A percentile compares a stretch with the other conserved stretches of the same genome.
phyloP scores from a whole-genome alignment of 2,113 vertebrate species.

The Rana temporaria region DNA sequence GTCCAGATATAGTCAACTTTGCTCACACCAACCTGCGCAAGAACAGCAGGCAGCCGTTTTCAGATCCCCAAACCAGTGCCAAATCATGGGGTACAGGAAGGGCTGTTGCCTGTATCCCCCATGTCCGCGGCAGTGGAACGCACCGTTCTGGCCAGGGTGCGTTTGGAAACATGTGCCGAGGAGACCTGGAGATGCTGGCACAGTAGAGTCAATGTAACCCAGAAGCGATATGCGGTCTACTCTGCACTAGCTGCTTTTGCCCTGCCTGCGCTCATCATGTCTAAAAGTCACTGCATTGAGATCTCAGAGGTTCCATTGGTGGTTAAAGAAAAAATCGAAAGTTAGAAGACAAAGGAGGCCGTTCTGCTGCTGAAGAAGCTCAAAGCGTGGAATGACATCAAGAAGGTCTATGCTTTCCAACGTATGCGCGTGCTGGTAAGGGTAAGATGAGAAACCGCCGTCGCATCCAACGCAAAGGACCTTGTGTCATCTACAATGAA shows the following conservation, averaged over 20 bases:
- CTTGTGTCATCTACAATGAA: constrained; percentile 94
- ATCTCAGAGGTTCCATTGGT: constrained; percentile 96
- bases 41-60: constrained; percentile 94
- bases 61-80: constrained; percentile 96
- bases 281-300: constrained; percentile 96
- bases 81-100: constrained; percentile 98
- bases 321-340: constrained; percentile 96
- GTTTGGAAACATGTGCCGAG: constrained; percentile 98
- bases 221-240: constrained; percentile 96
- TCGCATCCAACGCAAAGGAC: constrained; percentile 92
- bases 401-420: constrained; percentile 98
- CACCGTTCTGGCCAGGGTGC: constrained; percentile 98
- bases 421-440: constrained; percentile 96
- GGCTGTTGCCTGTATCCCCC: constrained; percentile 95
- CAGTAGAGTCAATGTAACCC: constrained; percentile 89
- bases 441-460: constrained; percentile 98
- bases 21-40: constrained; percentile 98
- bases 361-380: constrained; percentile 96
- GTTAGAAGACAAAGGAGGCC: constrained; percentile 98
- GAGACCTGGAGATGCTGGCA: constrained; percentile 99
- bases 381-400: constrained; percentile 98
- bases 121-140: constrained; percentile 94
- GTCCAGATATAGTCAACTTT: constrained; percentile 95
- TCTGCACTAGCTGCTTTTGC: constrained; percentile 92
- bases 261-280: constrained; percentile 93